Evolutionary conservation across 2,888 invertebrate species (phyloP), one percentile per base, ranked within the genome.

Genomic region (Pherbina coryleti): DNA sequence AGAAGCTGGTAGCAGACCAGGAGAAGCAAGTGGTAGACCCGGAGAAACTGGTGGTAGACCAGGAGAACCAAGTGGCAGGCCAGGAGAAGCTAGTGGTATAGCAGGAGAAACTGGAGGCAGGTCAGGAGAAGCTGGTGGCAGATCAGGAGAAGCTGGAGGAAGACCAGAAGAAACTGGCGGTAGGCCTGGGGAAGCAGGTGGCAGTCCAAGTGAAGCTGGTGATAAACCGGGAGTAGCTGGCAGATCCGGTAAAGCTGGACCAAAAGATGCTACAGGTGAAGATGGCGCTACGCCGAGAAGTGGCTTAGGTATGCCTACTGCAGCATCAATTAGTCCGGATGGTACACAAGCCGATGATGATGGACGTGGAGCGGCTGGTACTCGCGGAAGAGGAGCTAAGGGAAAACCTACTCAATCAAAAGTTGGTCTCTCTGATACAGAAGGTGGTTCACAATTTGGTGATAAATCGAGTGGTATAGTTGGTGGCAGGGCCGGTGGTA

Each of bases 351-450:
- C 44, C 55, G 28, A 67, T 60, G 66, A 37, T 53, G 67, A 77
- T 49, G 64, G 49, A 19, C 51, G 49, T 14, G 22, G 44, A 11
- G 51, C 62, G 34, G 78, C 75, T 28, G 73, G 69, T 28, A 51
- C 64, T 66, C 19, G 67, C 2, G 37, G 11, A 44, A 74, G 66
- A 25, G 53, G 28, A 34, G 8, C 51, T 37, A 34, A n/a, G n/a
- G 60, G 31, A n/a, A 28, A 22, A 19, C 14, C 28, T 49, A 49
- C 17, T 19, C 19, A 37, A 25, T 67, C 51, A 37, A 17, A 44
- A 44, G 69, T 25, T 49, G 69, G 69, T 49, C 44, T 3, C 34
- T 11, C 19, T 49, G 76, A 28, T n/a, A 64, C 22, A 11, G 44
- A 44, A 28, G 34, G n/a, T 31, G 64, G 31, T 28, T 51, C 28